These are phyloP conservation scores for Gasterosteus aculeatus DNA, from an alignment of 2,113 vertebrate genomes.

Conservation along the genomic window DNA sequence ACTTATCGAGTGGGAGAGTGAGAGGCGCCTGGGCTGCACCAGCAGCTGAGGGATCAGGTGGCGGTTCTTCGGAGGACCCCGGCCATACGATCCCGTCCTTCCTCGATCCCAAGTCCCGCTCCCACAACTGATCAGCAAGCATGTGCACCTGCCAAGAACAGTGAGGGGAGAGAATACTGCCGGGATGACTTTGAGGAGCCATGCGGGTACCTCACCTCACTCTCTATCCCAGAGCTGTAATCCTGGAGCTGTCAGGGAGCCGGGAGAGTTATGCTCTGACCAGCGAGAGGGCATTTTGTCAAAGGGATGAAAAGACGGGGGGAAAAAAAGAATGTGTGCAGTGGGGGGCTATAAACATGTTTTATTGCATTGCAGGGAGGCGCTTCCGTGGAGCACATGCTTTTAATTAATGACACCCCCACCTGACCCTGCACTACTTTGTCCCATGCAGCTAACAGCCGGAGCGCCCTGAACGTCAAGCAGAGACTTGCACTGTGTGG, in stretches of 20 bases:
- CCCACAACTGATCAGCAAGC: conserved; percentile 76
- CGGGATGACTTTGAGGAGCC: conserved; percentile 78
- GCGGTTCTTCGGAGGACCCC: conserved; percentile 65
- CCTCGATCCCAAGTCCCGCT: conserved; percentile 47
- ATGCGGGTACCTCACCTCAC: conserved; percentile 70
- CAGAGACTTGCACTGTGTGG: conserved; percentile 1
- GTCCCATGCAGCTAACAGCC: conserved; percentile 28
- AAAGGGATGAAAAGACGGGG: conserved; percentile 76
- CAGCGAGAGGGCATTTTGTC: conserved; percentile 77
- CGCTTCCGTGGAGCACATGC: conserved; percentile 68
- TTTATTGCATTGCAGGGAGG: conserved; percentile 77
- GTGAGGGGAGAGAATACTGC: conserved; percentile 61
- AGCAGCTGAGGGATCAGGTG: conserved; percentile 80
- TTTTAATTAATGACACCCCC: conserved; percentile 78
- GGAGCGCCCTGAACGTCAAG: conserved; percentile 7
- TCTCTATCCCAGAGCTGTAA: conserved; percentile 67
- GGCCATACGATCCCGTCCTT: conserved; percentile 81
- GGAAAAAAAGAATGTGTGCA: conserved; percentile 75
- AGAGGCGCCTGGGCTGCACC: conserved; percentile 69
- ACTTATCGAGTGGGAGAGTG: conserved; percentile 63
- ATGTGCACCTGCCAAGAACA: conserved; percentile 72
- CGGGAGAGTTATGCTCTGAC: conserved; percentile 75
- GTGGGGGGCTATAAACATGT: conserved; percentile 78
- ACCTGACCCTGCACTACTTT: conserved; percentile 46
- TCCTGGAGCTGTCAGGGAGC: conserved; percentile 69